Percentiles rank a stretch among this genome's conserved stretches.
These are phyloP conservation scores for Netta rufina DNA, from an alignment of 2,797 vertebrate genomes.

Conservation along the genomic window DNA sequence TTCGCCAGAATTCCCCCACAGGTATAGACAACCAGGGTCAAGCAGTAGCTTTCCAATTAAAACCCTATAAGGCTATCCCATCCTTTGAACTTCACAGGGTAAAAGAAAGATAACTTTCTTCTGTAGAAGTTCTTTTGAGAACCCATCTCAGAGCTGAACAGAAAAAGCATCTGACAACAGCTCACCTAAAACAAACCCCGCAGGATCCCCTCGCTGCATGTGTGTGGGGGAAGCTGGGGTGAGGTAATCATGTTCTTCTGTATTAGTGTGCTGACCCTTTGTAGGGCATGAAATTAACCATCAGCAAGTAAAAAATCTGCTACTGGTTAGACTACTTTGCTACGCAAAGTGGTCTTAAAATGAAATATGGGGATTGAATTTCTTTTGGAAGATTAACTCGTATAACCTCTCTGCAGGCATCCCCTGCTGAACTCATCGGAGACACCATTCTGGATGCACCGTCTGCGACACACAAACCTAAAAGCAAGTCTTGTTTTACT, in stretches of 20 bases:
- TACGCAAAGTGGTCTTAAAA: constrained; percentile 79
- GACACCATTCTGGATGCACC: not conserved
- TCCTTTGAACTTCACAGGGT: constrained; percentile 60
- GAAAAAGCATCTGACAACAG: constrained; percentile 61
- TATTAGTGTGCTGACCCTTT: constrained; percentile 78
- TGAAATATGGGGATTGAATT: constrained; percentile 78
- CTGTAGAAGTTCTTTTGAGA: constrained; percentile 64
- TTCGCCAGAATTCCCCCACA: constrained; percentile 69
- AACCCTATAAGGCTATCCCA: constrained; percentile 37
- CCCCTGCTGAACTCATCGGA: constrained; percentile 60
- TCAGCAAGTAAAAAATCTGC: constrained; percentile 79
- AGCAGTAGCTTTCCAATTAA: constrained; percentile 68
- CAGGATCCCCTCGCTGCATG: not conserved
- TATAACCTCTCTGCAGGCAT: constrained; percentile 70
- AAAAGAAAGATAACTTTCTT: constrained; percentile 36
- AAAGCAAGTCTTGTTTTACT: not conserved
- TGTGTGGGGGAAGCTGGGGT: constrained; percentile 41
- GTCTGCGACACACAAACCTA: not conserved
- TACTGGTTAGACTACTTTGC: constrained; percentile 81
- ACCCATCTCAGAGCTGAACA: constrained; percentile 58
- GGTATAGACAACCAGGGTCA: constrained; percentile 78
- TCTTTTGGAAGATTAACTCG: constrained; percentile 76
- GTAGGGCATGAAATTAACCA: constrained; percentile 79
- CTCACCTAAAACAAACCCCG: constrained; percentile 60
- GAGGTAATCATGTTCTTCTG: constrained; percentile 71